Base-by-base conservation (phyloP, 2,797 vertebrate genomes). In the Avahi laniger region DNA sequence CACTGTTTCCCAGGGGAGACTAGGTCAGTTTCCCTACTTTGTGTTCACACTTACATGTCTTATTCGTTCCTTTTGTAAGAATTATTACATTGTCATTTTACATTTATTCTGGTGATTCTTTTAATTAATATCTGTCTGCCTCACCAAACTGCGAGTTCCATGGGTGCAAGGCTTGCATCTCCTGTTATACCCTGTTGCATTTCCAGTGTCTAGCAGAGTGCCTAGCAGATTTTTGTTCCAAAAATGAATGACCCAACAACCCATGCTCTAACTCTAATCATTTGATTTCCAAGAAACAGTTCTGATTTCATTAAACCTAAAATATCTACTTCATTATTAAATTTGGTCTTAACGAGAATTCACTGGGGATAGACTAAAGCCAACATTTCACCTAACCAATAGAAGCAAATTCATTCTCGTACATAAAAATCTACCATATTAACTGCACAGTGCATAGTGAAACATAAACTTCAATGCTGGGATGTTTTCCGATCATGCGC, bases 401-500 rank as follows among this genome's bases (percentile, higher is more conserved):
- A 95, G 95, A 94, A 96, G 78, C 91, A 80, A 95, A 86, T 48
- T 69, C 72, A 63, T 30, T 38, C 24, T 8, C 13, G 52, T 84
- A 78, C 84, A 95, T 89, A 93, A 97, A 98, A 98, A 98, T 96
- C 91, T 22, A 94, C 97, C 97, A 92, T 91, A 97, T 97, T 92
- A 97, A 97, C 80, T 18, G 11, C 89, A 96, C 67, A 75, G 87
- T 14, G 70, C 95, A 59, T 78, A 92, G 96, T 96, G 97, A 98
- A 97, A 97, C 97, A 94, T 95, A 97, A 98, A 96, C 95, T 98
- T 95, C 96, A 95, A 95, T 81, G 94, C 96, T 96, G 93, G 97
- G 98, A 98, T 97, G 97, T 98, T 98, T 98, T 98, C 98, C 93
- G 97, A 98, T 98, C 97, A 94, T 95, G 94, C 97, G 91, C 97